A percentile compares a stretch with the other conserved stretches of the same genome.
These are phyloP conservation scores for Sthenelais limicola DNA, from an alignment of 2,888 invertebrate species.

Conservation along the genomic window DNA sequence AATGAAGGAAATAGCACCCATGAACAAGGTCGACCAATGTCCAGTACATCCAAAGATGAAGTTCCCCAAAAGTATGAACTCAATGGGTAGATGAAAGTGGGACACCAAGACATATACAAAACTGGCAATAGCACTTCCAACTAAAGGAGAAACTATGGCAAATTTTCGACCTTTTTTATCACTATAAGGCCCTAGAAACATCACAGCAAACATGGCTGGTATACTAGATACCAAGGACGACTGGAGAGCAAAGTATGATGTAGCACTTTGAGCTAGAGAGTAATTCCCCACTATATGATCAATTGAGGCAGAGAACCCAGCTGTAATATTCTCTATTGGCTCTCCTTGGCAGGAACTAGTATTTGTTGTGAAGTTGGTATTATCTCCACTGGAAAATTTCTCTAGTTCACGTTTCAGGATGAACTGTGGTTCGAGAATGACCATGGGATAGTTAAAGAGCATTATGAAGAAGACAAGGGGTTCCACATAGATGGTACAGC, in stretches of 20 bases:
- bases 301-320: not conserved
- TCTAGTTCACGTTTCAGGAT: conserved; percentile 19
- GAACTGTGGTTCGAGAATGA: conserved; percentile 43
- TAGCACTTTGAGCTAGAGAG: conserved; percentile 36
- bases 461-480: conserved; percentile 42
- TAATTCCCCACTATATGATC: conserved; percentile 26
- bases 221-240: conserved; percentile 8
- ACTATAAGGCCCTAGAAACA: conserved; percentile 49
- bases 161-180: conserved; percentile 46
- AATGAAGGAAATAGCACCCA: conserved; percentile 47
- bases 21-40: conserved; percentile 30
- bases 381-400: conserved; percentile 15
- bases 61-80: conserved; percentile 36
- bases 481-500: conserved; percentile 43
- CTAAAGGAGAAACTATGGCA: conserved; percentile 48
- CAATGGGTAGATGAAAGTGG: conserved; percentile 31
- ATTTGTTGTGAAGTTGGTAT: conserved; percentile 19
- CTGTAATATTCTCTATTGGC: not conserved
- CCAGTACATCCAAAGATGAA: conserved; percentile 42
- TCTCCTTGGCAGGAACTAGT: conserved; percentile 12
- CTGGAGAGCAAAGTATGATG: conserved; percentile 41
- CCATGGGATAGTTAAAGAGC: conserved; percentile 34
- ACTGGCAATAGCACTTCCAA: conserved; percentile 27
- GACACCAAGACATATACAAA: conserved; percentile 39
- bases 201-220: conserved; percentile 45